Evolutionary conservation across 2,888 invertebrate species (phyloP), one percentile per base, ranked within the genome.

Genomic region (Bembecia ichneumoniformis): DNA sequence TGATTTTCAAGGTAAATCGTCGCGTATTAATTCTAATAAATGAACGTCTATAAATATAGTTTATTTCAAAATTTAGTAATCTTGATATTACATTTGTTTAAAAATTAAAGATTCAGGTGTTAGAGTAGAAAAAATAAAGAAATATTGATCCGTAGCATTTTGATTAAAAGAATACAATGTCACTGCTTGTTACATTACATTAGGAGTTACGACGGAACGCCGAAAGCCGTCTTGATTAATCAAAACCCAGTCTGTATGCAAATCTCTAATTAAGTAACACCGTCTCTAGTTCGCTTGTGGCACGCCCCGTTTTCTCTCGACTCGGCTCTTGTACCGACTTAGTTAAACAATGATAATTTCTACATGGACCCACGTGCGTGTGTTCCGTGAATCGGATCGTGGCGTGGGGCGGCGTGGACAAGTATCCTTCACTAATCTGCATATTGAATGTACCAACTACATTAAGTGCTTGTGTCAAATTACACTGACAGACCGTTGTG

Each of bases 391-490:
- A 71, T 68, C 64, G 73, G 66, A 72, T 69, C 67, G 65, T 61
- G 28, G 64, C 67, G 65, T 61, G 64, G 74, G 71, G 78, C 74
- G 76, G 77, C 55, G 66, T 66, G 66, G 70, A 75, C 75, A 71
- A 74, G 76, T 77, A 78, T 76, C 73, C 74, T 72, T 70, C 66
- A 71, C 80, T 79, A 77, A 84, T 83, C 78, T 82, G 71, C 82
- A 83, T 83, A 81, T 75, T 71, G 68, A 66, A 72, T 68, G 67
- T 63, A 64, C 67, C 66, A 48, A 51, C 51, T 66, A 68, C 66
- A 46, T 62, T 63, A 62, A 62, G 58, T 59, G 53, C 54, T 56
- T 54, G 52, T 53, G 57, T 59, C 51, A 53, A 56, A 57, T 48
- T 16, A 51, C 46, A 14, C 17, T 44, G 52, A 54, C 53, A 57